Base-by-base conservation (phyloP, 2,888 invertebrate species). In the Volucella bombylans region DNA sequence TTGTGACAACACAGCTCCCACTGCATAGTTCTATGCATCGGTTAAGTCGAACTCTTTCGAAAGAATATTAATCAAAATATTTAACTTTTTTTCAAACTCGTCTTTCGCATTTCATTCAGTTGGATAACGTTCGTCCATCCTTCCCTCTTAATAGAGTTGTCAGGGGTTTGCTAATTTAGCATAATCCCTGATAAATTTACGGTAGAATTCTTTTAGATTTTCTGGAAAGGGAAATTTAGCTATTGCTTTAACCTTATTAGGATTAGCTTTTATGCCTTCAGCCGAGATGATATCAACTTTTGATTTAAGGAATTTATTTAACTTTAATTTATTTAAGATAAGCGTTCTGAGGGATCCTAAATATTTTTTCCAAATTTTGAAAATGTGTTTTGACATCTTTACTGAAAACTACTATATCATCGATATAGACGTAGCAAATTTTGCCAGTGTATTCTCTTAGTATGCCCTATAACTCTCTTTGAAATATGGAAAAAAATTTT, bases 201-300 rank as follows among this genome's bases (percentile, higher is more conserved):
- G 41, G 10, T 64, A 74, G 14, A 57, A 62, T 59, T 72, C 43
- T 15, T 72, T 72, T 11, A n/a, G 1, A 1, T 31, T 62, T 38
- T 14, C 61, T 23, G 18, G 62, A 9, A 54, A 14, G 12, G 39
- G 31, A 43, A 14, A 71, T 1, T 71, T 12, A 12, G 41, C 15
- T 12, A 61, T 68, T 8, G 61, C 61, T 1, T 12, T 18, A 4
- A 61, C 43, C 52, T 43, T 41, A 12, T 59, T 41, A 1, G 41
- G 61, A 43, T 72, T 62, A 2, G 62, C 45, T 38, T 52, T 71
- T 8, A 71, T 61, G 11, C 88, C 88, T 1, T 89, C 87, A 8
- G 87, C 64, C 1, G 89, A 88, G 9, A 90, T 83, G 9, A 87
- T 61, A 41, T 83, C 78, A 1, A 88, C 71, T 64, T 65, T 15